These are phyloP conservation scores for Aphaenogaster floridana DNA, from an alignment of 1,140 invertebrate genomes.

Conservation along the genomic window DNA sequence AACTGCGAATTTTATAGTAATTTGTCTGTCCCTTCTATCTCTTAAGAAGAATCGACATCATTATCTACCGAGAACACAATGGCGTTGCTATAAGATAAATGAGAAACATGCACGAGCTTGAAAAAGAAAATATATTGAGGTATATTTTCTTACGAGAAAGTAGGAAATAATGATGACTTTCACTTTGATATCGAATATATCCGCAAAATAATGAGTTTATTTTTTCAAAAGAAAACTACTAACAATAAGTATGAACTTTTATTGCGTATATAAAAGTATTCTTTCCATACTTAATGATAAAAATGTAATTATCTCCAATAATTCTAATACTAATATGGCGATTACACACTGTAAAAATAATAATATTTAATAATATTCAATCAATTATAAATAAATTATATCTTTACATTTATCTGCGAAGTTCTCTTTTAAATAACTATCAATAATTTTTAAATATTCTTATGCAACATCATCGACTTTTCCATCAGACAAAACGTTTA, in stretches of 20 bases:
- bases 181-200: neutral
- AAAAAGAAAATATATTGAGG: neutral
- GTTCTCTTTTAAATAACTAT: constrained; percentile 9
- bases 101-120: neutral
- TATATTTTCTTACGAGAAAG: constrained; percentile 1
- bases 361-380: neutral
- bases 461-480: neutral
- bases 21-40: neutral
- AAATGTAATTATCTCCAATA: neutral
- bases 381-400: neutral
- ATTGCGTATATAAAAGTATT: neutral
- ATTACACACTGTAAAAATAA: neutral
- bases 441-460: neutral
- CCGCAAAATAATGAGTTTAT: constrained; percentile 5
- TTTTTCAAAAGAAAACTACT: neutral
- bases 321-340: neutral
- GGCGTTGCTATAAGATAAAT: neutral
- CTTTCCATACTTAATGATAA: neutral
- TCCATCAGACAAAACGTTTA: neutral
- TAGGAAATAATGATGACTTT: constrained; percentile 12
- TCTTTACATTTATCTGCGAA: neutral
- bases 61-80: constrained; percentile 17
- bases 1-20: constrained; percentile 17
- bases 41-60: constrained; percentile 16
- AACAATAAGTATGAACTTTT: neutral